phyloP scores from a whole-genome alignment of 2,888 invertebrate genomes.

The Tricholauxania praeusta region DNA sequence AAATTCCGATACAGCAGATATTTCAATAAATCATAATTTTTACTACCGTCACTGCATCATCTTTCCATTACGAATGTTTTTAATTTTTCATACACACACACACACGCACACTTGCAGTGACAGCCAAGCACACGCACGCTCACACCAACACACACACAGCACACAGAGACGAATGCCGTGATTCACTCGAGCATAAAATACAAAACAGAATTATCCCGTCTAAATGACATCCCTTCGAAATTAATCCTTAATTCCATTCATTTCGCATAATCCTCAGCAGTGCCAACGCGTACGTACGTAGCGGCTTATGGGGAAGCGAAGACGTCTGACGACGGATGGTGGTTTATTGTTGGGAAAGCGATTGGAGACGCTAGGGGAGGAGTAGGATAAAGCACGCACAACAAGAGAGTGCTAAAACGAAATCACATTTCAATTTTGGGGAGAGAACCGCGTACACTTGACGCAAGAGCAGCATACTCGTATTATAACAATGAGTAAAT shows the following conservation, averaged over 20 bases:
- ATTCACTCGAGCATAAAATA: conserved; percentile 56
- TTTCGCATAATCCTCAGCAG: conserved; percentile 65
- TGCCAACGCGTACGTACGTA: conserved; percentile 11
- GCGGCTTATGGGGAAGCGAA: conserved; percentile 1
- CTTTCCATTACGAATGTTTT: background rate
- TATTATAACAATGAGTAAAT: no score
- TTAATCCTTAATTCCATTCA: conserved; percentile 69
- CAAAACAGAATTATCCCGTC: conserved; percentile 66
- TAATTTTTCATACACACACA: conserved; percentile 47
- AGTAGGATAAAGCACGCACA: conserved; percentile 9
- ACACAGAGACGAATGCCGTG: conserved; percentile 37
- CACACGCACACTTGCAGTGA: conserved; percentile 50
- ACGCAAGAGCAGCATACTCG: no score
- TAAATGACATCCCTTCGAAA: conserved; percentile 68
- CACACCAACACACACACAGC: conserved; percentile 35
- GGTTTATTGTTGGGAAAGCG: no score
- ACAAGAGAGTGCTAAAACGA: no score
- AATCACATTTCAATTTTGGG: no score
- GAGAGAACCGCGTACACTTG: background rate
- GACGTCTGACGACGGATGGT: no score
- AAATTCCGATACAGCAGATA: background rate
- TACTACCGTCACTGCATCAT: conserved; percentile 18
- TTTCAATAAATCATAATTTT: conserved; percentile 3
- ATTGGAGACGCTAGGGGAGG: conserved; percentile 21
- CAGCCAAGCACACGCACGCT: conserved; percentile 50